Evolutionary conservation across 2,113 vertebrate species (phyloP).

Genomic region (Vidua chalybeata): DNA sequence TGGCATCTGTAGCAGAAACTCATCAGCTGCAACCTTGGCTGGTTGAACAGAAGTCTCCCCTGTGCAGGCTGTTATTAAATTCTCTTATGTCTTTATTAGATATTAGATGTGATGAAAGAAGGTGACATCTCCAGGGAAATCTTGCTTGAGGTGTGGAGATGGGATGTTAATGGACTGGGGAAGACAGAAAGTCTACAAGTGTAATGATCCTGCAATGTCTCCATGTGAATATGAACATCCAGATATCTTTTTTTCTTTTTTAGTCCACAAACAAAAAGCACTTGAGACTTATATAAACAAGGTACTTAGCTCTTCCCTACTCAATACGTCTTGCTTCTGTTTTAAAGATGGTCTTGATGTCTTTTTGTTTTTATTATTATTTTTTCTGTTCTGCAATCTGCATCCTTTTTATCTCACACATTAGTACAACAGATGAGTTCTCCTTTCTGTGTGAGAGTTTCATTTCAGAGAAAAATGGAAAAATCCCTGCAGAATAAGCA

Average conservation of each 20-base stretch:
- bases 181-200: neutral
- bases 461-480: constrained; percentile 23
- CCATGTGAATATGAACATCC: neutral
- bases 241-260: neutral
- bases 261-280: neutral
- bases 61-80: constrained; percentile 40
- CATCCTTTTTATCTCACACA: neutral
- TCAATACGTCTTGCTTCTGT: neutral
- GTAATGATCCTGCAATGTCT: neutral
- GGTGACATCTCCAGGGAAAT: constrained; percentile 9
- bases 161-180: neutral
- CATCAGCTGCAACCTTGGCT: neutral
- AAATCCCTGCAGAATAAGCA: neutral
- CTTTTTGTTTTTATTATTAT: neutral
- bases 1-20: neutral
- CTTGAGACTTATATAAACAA: neutral
- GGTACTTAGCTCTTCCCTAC: neutral
- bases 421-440: neutral
- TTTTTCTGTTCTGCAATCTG: neutral
- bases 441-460: neutral
- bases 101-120: constrained; percentile 17
- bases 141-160: neutral
- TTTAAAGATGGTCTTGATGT: neutral
- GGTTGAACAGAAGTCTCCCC: neutral
- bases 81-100: constrained; percentile 36